Percentiles rank a stretch among this genome's conserved stretches.
Conservation (phyloP, 1,140 invertebrate genomes). For the Scaptomyza graminum region DNA sequence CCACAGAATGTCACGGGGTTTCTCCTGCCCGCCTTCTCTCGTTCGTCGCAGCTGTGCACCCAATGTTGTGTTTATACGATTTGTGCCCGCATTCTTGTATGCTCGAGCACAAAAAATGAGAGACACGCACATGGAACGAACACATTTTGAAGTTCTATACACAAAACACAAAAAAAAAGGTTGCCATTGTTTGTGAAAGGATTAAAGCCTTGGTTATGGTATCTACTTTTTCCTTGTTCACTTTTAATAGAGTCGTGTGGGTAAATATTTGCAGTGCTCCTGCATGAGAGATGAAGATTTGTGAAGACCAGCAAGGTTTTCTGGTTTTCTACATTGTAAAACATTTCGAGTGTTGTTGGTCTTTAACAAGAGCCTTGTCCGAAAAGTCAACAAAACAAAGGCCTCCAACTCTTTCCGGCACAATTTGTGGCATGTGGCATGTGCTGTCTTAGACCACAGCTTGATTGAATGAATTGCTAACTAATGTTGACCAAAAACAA, state of each 20-base stretch:
- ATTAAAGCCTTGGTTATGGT: conserved; percentile 44
- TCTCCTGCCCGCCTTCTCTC: background rate
- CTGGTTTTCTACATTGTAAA: conserved; percentile 35
- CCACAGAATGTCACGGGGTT: conserved; percentile 23
- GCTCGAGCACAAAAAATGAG: conserved; percentile 49
- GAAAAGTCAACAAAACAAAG: conserved; percentile 14
- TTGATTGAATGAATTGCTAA: conserved; percentile 47
- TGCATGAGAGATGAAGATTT: conserved; percentile 39
- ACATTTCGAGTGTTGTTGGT: conserved; percentile 31
- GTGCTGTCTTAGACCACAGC: conserved; percentile 23
- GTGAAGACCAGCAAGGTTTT: conserved; percentile 20
- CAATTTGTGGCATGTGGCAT: no score
- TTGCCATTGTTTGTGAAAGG: conserved; percentile 69
- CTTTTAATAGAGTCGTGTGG: conserved; percentile 73
- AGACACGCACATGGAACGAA: conserved; percentile 48
- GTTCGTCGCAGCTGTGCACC: no score
- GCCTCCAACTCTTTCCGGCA: background rate
- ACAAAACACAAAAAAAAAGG: conserved; percentile 19
- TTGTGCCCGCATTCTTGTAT: conserved; percentile 60
- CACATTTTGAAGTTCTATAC: conserved; percentile 27
- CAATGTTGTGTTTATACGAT: conserved; percentile 52
- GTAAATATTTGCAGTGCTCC: conserved; percentile 60
- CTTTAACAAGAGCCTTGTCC: conserved; percentile 60
- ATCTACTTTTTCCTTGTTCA: conserved; percentile 55
- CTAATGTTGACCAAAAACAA: conserved; percentile 2